Evolutionary conservation across 1,140 invertebrate genomes (phyloP), one percentile per base, ranked within the genome.

Genomic region (Papilio machaon): DNA sequence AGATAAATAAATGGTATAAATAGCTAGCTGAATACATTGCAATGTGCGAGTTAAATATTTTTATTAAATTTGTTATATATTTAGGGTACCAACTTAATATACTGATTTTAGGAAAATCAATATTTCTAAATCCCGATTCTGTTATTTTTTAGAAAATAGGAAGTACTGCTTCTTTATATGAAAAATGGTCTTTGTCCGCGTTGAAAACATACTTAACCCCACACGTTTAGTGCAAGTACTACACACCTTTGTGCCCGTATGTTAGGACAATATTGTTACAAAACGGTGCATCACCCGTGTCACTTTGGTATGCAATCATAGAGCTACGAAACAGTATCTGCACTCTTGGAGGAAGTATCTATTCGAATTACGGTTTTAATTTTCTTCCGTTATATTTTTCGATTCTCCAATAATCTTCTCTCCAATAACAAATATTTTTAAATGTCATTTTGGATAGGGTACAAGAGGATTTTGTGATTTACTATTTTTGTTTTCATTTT

Each of bases 231-330:
- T n/a, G 17, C 13, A 23, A 47, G 35, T n/a, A 11, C 73, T 47
- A 47, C 73, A 47, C 73, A 74, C 73, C 46, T 74, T 47, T 74
- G 73, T 74, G 17, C 23, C 64, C 64, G 4, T 70, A 35, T 46
- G 17, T 74, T 74, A 74, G 38, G 10, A 74, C 73, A 74, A 47
- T 74, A 74, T 74, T 38, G 67, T 73, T 46, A 47, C 73, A 47
- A 47, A 74, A 74, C 73, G 73, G 73, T 19, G 73, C 73, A 74
- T 47, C 46, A 47, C 38, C 15, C 13, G 15, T 47, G 73, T 74
- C 73, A 74, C 46, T 43, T 47, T 74, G 73, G 73, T 47, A 74
- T 47, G 73, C 38, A 15, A 10, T 15, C 73, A 0, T 13, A 9
- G 38, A 74, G 73, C 38, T 19, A 74, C 73, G 73, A 74, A 74